A percentile compares a stretch with the other conserved stretches of the same genome.
Evolutionary conservation across 2,888 invertebrate genomes (phyloP).

Genomic region (Acrocyrtus sp.): DNA sequence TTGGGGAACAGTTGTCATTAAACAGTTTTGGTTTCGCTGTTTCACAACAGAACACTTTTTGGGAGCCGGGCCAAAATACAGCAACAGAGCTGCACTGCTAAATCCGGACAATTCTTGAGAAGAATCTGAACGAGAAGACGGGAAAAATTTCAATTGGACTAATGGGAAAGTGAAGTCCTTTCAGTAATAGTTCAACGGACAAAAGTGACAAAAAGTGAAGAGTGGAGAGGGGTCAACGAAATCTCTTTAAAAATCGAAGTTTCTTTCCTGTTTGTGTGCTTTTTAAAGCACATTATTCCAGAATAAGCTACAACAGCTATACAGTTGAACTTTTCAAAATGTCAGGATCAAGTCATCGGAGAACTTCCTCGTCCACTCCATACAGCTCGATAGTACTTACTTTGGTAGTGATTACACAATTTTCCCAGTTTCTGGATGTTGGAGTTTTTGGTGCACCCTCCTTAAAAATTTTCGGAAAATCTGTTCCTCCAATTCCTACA

Average conservation of each 20-base stretch:
- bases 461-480: slow-evolving; percentile 57
- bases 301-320: background rate
- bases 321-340: slow-evolving; percentile 10
- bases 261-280: too few relatives aligned
- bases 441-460: slow-evolving; percentile 58
- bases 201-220: background rate
- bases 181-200: background rate
- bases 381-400: slow-evolving; percentile 27
- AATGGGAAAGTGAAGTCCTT: slow-evolving; percentile 11
- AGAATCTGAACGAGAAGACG: too few relatives aligned
- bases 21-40: slow-evolving; percentile 38
- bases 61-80: too few relatives aligned
- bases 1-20: slow-evolving; percentile 28
- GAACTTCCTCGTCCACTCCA: slow-evolving; percentile 13
- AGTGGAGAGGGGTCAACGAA: background rate
- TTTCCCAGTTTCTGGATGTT: slow-evolving; percentile 31
- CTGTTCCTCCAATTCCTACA: slow-evolving; percentile 42
- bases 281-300: background rate
- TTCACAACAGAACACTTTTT: slow-evolving; percentile 12
- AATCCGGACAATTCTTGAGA: too few relatives aligned
- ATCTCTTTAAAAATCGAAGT: too few relatives aligned
- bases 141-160: slow-evolving; percentile 4
- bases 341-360: slow-evolving; percentile 18
- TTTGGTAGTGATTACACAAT: slow-evolving; percentile 33
- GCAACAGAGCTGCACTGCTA: too few relatives aligned